phyloP scores from a whole-genome alignment of 2,113 vertebrate genomes.

The Alethe diademata region DNA sequence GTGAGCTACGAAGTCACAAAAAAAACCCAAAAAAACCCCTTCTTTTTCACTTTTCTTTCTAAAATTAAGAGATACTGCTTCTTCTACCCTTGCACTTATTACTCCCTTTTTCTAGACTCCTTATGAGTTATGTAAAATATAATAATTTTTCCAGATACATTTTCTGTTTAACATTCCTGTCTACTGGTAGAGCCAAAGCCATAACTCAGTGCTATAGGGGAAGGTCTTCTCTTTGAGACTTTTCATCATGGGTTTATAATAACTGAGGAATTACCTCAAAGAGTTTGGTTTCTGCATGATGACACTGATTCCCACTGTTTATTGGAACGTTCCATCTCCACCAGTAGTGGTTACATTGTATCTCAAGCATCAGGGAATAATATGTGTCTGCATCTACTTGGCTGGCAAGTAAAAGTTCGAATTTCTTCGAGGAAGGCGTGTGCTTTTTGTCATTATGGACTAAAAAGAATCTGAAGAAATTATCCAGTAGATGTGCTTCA shows the following conservation, averaged over 20 bases:
- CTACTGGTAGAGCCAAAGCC: not conserved
- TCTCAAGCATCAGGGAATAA: not conserved
- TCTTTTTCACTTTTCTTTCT: not conserved
- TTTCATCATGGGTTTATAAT: not conserved
- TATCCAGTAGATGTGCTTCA: not conserved
- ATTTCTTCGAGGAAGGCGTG: not conserved
- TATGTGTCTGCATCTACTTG: not conserved
- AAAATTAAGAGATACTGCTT: not conserved
- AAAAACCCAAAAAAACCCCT: not conserved
- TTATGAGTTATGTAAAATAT: not conserved
- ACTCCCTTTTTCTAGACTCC: not conserved
- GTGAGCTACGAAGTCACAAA: not conserved
- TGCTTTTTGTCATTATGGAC: not conserved
- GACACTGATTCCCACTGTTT: not conserved
- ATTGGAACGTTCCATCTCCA: not conserved
- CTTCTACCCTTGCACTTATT: not conserved
- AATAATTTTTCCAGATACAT: not conserved
- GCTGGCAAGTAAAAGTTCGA: not conserved
- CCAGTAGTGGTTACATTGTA: not conserved
- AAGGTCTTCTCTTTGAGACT: not conserved
- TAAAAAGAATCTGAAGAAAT: not conserved
- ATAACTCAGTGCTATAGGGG: not conserved
- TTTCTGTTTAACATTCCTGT: not conserved
- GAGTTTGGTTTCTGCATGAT: not conserved
- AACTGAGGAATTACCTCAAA: not conserved